Conservation (phyloP, 1,140 invertebrate genomes). For the Sweltsa coloradensis region DNA sequence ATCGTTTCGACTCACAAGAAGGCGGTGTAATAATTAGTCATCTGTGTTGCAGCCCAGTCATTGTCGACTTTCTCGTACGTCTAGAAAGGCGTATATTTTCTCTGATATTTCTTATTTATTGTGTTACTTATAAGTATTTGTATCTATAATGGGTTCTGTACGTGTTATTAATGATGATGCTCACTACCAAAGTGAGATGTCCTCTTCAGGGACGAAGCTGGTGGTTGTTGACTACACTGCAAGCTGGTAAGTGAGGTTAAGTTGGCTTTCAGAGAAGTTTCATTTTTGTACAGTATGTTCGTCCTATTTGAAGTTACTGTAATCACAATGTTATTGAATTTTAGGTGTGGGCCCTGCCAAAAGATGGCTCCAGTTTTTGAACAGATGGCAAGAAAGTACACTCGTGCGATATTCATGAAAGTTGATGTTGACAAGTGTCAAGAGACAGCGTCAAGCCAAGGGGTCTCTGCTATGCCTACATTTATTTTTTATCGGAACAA, state of each 20-base stretch:
- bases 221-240: slow-evolving; percentile 92
- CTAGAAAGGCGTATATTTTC: too few relatives aligned
- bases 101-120: too few relatives aligned
- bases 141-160: slow-evolving; percentile 21
- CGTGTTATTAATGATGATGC: slow-evolving; percentile 51
- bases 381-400: slow-evolving; percentile 70
- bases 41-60: too few relatives aligned
- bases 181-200: slow-evolving; percentile 72
- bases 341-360: slow-evolving; percentile 89
- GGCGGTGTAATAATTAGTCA: too few relatives aligned
- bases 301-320: background rate
- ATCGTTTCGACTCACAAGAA: too few relatives aligned
- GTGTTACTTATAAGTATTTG: background rate
- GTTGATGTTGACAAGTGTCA: slow-evolving; percentile 86
- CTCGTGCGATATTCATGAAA: slow-evolving; percentile 85
- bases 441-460: slow-evolving; percentile 71
- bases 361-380: slow-evolving; percentile 85
- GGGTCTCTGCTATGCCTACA: slow-evolving; percentile 93
- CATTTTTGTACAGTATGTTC: background rate
- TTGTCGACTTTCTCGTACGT: too few relatives aligned
- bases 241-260: slow-evolving; percentile 51
- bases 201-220: slow-evolving; percentile 68
- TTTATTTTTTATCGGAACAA: slow-evolving; percentile 92
- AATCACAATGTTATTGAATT: slow-evolving; percentile 14
- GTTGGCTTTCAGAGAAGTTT: background rate